Evolutionary conservation across 2,888 invertebrate genomes (phyloP).

Genomic region (Luperina nickerlii): DNA sequence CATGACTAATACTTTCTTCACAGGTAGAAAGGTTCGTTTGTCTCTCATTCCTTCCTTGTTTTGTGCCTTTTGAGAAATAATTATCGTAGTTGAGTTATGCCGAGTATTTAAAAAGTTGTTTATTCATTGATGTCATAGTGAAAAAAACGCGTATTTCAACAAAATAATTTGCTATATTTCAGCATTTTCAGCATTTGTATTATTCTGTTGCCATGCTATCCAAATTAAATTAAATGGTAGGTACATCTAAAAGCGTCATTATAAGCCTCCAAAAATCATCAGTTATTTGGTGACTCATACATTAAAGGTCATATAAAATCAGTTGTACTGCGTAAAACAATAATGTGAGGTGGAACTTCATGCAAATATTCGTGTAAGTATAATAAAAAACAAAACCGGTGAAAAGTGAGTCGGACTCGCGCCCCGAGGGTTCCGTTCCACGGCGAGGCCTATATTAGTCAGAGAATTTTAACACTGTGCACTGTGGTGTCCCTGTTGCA

Average conservation of each 20-base stretch:
- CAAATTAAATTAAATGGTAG: constrained; percentile 1
- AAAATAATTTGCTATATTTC: background rate
- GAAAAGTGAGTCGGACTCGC: no score
- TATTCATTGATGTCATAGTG: background rate
- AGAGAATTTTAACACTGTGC: no score
- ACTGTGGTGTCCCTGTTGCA: no score
- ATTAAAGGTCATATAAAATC: constrained; percentile 34
- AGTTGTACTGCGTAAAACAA: constrained; percentile 28
- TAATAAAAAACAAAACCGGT: constrained; percentile 8
- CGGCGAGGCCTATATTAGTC: no score
- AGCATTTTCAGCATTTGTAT: background rate
- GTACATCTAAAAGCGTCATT: background rate
- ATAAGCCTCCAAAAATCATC: constrained; percentile 9
- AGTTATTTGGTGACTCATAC: constrained; percentile 37
- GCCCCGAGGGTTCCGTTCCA: no score
- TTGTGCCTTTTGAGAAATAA: background rate
- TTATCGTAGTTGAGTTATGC: background rate
- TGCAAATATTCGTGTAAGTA: constrained; percentile 1
- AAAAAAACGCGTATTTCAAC: background rate
- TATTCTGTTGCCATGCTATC: no score
- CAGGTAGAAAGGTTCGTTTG: constrained; percentile 1
- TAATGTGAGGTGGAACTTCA: background rate
- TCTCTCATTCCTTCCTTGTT: background rate
- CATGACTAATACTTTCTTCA: constrained; percentile 27
- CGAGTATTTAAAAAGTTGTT: background rate